Base-by-base conservation (phyloP, 2,888 invertebrate species). In the Zele albiditarsus region DNA sequence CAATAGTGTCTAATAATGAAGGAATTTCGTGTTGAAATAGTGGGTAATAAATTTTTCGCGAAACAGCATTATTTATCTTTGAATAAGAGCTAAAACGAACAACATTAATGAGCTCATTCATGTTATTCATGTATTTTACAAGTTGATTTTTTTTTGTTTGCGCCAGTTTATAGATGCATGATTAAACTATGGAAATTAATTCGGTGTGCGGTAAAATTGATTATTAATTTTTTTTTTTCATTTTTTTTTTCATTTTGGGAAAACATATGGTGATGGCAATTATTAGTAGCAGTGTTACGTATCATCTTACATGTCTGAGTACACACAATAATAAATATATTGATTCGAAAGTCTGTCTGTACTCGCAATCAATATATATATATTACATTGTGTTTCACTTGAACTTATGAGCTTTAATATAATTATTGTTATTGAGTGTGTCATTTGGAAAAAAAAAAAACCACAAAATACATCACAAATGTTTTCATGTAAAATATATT, bases 401-500 rank as follows among this genome's bases (percentile, higher is more conserved):
- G 8, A 20, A 23, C 53, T 20, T 20, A 20, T n/a, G 8, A 53
- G 53, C 53, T 53, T 53, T 53, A 53, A 65, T 71, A 46, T n/a
- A 62, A 27, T 33, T 58, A 33, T 49, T 58, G 42, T 28, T 67
- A n/a, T 25, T 67, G 12, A 42, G 20, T 57, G 58, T 72, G 76
- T 73, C 71, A 76, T 63, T 75, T 20, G 53, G 67, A 77, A 76
- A 38, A 38, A n/a, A n/a, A 38, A 38, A 38, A 62, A 75, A 72
- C 53, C 74, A 72, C 67, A 62, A 74, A 69, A 73, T 71, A 73
- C 53, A 8, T 20, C 23, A 53, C 70, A 71, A 70, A 76, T 72
- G 69, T 71, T 72, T 84, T 85, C 83, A 84, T 88, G 88, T 89
- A 89, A 88, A 87, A 89, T 89, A 88, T 85, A 85, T 87, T 89